Evolutionary conservation across 1,140 invertebrate species (phyloP).

Genomic region (Drosophila triauraria): DNA sequence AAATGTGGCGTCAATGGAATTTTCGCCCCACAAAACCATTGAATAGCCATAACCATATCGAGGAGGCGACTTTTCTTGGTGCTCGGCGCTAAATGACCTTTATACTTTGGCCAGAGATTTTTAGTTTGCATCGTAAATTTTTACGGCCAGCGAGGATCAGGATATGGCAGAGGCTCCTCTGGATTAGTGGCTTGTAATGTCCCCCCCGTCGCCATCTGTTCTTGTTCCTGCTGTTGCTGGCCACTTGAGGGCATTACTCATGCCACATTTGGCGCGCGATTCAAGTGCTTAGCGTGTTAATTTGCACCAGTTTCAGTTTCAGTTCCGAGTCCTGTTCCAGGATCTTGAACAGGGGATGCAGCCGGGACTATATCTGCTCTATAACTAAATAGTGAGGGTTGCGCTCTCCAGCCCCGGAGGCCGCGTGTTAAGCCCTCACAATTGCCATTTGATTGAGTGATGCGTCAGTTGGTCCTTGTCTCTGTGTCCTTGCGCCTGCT

Average conservation of each 20-base stretch:
- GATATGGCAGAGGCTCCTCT: slow-evolving; percentile 16
- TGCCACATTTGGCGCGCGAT: slow-evolving; percentile 77
- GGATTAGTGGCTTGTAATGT: slow-evolving; percentile 79
- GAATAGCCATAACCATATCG: slow-evolving; percentile 62
- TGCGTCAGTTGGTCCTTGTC: slow-evolving; percentile 63
- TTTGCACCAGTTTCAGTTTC: slow-evolving; percentile 59
- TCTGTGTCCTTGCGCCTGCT: slow-evolving; percentile 24
- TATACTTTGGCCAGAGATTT: slow-evolving; percentile 51
- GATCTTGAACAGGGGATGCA: slow-evolving; percentile 36
- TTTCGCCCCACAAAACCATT: slow-evolving; percentile 25
- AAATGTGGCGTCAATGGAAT: slow-evolving; percentile 56
- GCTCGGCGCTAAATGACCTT: slow-evolving; percentile 2
- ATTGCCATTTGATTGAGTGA: slow-evolving; percentile 84
- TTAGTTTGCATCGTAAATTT: slow-evolving; percentile 68
- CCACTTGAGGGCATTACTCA: slow-evolving; percentile 82
- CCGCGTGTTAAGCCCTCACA: slow-evolving; percentile 74
- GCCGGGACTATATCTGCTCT: slow-evolving; percentile 9
- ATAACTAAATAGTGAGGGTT: slow-evolving; percentile 38
- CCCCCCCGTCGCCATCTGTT: slow-evolving; percentile 55
- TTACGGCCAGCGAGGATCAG: slow-evolving; percentile 19
- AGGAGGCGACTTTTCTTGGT: slow-evolving; percentile 15
- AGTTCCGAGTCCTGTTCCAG: slow-evolving; percentile 18
- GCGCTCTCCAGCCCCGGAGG: slow-evolving; percentile 32
- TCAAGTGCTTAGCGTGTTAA: slow-evolving; percentile 83
- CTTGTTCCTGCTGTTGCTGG: slow-evolving; percentile 38